Percentiles rank a stretch among this genome's conserved stretches.
Conservation (phyloP, 2,888 invertebrate genomes). For the Elegia similella region DNA sequence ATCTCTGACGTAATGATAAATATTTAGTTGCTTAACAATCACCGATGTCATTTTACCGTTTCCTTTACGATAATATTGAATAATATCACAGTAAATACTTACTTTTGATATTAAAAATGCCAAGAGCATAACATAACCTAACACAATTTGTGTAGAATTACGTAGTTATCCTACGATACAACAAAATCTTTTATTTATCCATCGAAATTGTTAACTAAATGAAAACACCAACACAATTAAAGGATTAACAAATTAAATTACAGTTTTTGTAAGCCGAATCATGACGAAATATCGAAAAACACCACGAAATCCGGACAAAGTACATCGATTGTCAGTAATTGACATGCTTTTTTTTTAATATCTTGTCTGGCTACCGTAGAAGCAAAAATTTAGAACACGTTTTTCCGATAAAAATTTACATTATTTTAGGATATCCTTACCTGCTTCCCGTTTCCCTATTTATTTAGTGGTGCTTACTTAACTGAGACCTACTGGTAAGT, state of each 20-base stretch:
- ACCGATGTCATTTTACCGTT: neutral
- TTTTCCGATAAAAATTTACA: too few species aligned
- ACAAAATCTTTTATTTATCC: neutral
- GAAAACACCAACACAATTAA: neutral
- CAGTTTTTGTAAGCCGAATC: neutral
- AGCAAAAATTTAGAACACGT: too few species aligned
- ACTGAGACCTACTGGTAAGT: too few species aligned
- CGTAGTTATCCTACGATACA: constrained; percentile 5
- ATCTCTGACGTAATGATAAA: neutral
- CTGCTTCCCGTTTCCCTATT: too few species aligned
- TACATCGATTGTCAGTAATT: neutral
- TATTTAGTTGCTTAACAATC: neutral
- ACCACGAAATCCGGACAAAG: constrained; percentile 5
- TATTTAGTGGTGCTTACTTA: too few species aligned
- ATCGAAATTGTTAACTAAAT: constrained; percentile 3
- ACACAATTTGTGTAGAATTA: constrained; percentile 40
- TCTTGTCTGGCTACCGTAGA: neutral
- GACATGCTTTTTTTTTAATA: neutral
- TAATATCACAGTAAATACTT: constrained; percentile 33
- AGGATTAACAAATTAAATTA: neutral
- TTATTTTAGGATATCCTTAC: too few species aligned
- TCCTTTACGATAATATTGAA: neutral
- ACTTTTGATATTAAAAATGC: constrained; percentile 56
- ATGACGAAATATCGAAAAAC: constrained; percentile 13
- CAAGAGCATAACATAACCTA: constrained; percentile 69